Conservation (phyloP, 1,140 invertebrate species). For the Phenacoccus solenopsis region DNA sequence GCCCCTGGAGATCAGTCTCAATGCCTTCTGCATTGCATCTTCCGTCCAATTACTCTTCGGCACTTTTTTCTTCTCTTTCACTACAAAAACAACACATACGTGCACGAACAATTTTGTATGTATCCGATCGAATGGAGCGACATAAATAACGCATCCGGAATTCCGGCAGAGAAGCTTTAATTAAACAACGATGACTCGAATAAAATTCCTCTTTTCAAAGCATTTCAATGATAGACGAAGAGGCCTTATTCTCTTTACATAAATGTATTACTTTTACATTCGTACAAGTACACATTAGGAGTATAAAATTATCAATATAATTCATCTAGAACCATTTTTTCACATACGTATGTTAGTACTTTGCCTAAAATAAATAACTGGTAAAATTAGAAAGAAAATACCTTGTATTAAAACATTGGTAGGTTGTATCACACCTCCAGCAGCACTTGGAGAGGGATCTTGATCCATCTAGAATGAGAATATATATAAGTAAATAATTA, state of each 20-base stretch:
- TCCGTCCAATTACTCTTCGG: slow-evolving; percentile 12
- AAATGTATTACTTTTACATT: background rate
- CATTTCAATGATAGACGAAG: background rate
- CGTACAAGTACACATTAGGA: too few relatives aligned
- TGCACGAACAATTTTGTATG: background rate
- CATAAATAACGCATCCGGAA: background rate
- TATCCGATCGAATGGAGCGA: background rate
- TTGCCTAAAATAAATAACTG: too few relatives aligned
- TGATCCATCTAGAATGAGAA: background rate
- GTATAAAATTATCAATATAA: too few relatives aligned
- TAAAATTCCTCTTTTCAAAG: background rate
- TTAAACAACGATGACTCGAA: background rate
- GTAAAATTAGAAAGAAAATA: background rate
- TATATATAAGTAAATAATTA: too few relatives aligned
- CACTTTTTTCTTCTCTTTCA: slow-evolving; percentile 14
- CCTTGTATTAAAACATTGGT: slow-evolving; percentile 10
- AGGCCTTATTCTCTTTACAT: slow-evolving; percentile 14
- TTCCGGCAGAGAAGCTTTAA: background rate
- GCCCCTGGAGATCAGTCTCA: slow-evolving; percentile 8
- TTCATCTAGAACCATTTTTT: too few relatives aligned
- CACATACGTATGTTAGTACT: too few relatives aligned
- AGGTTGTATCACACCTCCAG: background rate
- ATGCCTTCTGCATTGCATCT: slow-evolving; percentile 9
- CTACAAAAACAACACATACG: slow-evolving; percentile 1
- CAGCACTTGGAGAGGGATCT: background rate